Evolutionary conservation across 2,888 invertebrate genomes (phyloP), one percentile per base, ranked within the genome.

Genomic region (Seira musarum): DNA sequence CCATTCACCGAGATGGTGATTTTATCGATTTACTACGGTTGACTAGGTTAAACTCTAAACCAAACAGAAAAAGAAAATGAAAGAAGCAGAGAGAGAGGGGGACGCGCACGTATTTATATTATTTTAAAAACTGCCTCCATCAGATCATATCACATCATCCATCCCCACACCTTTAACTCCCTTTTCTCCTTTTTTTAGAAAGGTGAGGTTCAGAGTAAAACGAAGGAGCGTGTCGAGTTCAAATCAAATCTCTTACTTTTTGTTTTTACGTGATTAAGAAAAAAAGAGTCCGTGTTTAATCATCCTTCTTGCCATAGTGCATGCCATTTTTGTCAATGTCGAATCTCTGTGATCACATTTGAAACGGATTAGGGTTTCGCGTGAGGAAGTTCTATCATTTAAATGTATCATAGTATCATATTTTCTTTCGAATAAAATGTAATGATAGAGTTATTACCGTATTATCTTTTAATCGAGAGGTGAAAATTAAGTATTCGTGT

Each of bases 21-120:
- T 2, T 8, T 30, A 30, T 8, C 30, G 8, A 25, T 30, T 66
- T 19, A 66, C 35, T 19, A 17, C 30, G 19, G 66, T 17, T 66
- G 35, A 66, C 5, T 30, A 10, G 66, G 5, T 24, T 13, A 5
- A 8, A 8, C 35, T 17, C 22, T 25, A 30, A 30, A 40, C 25
- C 25, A n/a, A 70, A 40, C 21, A 15, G 22, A 17, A 60, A 70
- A 25, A 6, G 60, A 21, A 70, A 49, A n/a, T 21, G 65, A 73
- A 19, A 24, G n/a, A 63, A 71, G 64, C 17, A 64, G 49, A 2
- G 15, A 49, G 40, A 40, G 40, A 40, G 40, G 13, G 40, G n/a
- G n/a, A 40, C 40, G 40, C 40, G 13, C 40, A 13, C 40, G 40
- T 40, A 40, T 40, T 5, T 13, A 13, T 13, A 40, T 8, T 40